phyloP scores from a whole-genome alignment of 1,140 invertebrate species.

The Thalassaphorura encarpata region DNA sequence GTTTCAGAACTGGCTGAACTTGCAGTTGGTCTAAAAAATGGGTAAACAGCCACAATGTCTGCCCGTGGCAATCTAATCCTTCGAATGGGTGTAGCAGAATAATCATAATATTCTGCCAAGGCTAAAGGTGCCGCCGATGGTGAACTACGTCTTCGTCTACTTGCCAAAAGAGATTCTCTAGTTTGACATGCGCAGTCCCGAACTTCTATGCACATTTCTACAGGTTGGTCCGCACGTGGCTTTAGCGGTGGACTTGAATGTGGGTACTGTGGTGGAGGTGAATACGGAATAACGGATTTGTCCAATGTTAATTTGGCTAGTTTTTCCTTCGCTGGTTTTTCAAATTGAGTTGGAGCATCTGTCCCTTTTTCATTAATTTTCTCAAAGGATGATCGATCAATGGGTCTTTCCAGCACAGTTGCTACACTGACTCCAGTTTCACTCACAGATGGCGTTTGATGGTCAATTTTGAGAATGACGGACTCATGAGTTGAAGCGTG shows the following conservation, averaged over 20 bases:
- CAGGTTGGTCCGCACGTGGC: slow-evolving; percentile 14
- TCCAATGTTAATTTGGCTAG: too few species aligned
- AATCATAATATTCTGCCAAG: background rate
- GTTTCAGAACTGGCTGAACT: background rate
- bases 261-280: slow-evolving; percentile 33
- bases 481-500: background rate
- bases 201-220: slow-evolving; percentile 46
- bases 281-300: slow-evolving; percentile 28
- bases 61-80: background rate
- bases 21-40: too few species aligned
- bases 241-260: slow-evolving; percentile 17
- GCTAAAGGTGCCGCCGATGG: background rate
- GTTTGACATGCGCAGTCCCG: slow-evolving; percentile 69
- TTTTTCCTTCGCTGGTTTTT: too few species aligned
- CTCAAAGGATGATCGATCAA: background rate
- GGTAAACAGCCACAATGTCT: background rate
- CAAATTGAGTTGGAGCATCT: background rate
- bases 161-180: slow-evolving; percentile 59
- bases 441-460: background rate
- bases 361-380: slow-evolving; percentile 12
- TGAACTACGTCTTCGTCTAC: background rate
- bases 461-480: background rate
- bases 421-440: background rate
- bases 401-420: background rate
- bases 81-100: background rate